Evolutionary conservation across 2,113 vertebrate genomes (phyloP), one percentile per base, ranked within the genome.

Genomic region (Manacus vitellinus): DNA sequence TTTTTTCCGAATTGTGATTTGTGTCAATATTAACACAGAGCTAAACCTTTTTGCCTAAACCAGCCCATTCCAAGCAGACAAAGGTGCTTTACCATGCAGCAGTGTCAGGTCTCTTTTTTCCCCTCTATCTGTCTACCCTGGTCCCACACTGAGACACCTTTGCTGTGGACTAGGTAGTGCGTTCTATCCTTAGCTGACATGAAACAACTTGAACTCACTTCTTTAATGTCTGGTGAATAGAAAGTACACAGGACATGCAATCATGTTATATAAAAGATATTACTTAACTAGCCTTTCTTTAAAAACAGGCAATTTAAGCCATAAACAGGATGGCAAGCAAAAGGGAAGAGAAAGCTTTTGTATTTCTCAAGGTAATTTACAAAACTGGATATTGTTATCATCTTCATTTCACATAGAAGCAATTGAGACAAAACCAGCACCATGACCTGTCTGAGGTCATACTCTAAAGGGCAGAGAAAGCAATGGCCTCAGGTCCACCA

Each of bases 361-460:
- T 8, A 7, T 62, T 74, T 59, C 9, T 39, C 49, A 31, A 12
- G 2, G 18, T n/a, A 17, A 4, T 83, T 88, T 41, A 52, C 15
- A 65, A 70, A 51, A 49, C 1, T 52, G 58, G 16, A 35, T 19
- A 14, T 28, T 18, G 28, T 10, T 56, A 25, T 19, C 22, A 58
- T 10, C 33, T 47, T 19, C 21, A 33, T 83, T 82, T 92, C 46
- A 74, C 13, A 23, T 0, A 70, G 19, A 4, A 82, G 25, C 10
- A 85, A 22, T n/a, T 49, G 18, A 70, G 41, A n/a, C 25, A 79
- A 82, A 82, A 65, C 8, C 16, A 68, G 44, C 1, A 6, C 44
- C 2, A 0, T 17, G 8, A 51, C 35, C 33, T 71, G 22, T 10
- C 4, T 0, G 1, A 84, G 14, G 10, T 70, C 41, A 44, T 25